These are phyloP conservation scores for Sarcophilus harrisii DNA, from an alignment of 2,797 vertebrate genomes.

Conservation along the genomic window DNA sequence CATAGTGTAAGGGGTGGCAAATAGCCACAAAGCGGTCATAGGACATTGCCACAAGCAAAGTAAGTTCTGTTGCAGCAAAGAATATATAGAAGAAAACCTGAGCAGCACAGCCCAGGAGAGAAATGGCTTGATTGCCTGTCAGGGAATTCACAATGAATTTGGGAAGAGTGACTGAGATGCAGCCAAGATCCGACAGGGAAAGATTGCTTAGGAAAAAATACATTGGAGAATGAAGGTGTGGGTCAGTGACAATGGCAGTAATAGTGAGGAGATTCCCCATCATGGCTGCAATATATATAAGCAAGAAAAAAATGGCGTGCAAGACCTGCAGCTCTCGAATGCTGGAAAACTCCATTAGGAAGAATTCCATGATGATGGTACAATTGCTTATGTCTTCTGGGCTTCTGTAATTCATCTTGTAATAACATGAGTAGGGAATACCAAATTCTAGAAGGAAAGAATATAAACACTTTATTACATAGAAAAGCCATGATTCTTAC, in stretches of 20 bases:
- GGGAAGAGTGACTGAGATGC: background rate
- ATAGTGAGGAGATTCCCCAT: slow-evolving; percentile 41
- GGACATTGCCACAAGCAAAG: background rate
- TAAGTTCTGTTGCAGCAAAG: too few relatives aligned
- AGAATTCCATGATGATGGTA: background rate
- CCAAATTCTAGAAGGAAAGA: too few relatives aligned
- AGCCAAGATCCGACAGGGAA: too few relatives aligned
- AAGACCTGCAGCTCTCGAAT: background rate
- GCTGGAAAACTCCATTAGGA: background rate
- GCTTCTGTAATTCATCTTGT: background rate
- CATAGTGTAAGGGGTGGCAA: background rate
- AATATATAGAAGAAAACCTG: too few relatives aligned
- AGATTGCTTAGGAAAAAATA: too few relatives aligned
- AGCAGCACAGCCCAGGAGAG: too few relatives aligned
- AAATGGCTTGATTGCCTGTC: too few relatives aligned
- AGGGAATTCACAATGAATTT: too few relatives aligned
- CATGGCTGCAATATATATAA: slow-evolving; percentile 1
- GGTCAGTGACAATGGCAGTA: background rate
- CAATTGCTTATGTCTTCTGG: background rate
- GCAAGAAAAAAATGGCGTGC: background rate
- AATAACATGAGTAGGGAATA: too few relatives aligned
- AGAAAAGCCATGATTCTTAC: too few relatives aligned
- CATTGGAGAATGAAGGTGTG: too few relatives aligned
- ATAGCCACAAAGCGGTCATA: slow-evolving; percentile 11
- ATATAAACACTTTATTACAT: too few relatives aligned